These are phyloP conservation scores for Etheostoma spectabile DNA, from an alignment of 2,113 vertebrate genomes.

Conservation along the genomic window DNA sequence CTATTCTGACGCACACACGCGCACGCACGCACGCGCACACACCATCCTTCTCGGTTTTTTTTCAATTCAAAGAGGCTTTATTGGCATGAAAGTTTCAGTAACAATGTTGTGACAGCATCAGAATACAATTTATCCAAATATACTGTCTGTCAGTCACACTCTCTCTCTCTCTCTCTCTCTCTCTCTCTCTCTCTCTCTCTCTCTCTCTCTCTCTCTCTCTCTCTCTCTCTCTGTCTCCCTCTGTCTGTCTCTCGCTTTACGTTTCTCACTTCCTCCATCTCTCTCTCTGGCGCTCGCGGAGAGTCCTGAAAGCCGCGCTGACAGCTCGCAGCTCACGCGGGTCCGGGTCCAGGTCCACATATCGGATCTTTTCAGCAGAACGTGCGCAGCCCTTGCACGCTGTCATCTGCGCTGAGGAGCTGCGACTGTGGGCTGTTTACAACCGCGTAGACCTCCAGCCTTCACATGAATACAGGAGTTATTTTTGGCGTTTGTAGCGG, in stretches of 20 bases:
- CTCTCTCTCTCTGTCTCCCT: conserved; percentile 12
- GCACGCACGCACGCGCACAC: not conserved
- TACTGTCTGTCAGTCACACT: not conserved
- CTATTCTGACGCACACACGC: not conserved
- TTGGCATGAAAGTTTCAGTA: too few species aligned
- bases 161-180: conserved; percentile 8
- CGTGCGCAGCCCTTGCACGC: conserved; percentile 28
- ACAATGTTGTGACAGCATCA: too few species aligned
- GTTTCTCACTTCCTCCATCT: not conserved
- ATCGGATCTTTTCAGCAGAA: not conserved
- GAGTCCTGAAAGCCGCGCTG: conserved; percentile 5
- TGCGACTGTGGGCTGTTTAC: not conserved
- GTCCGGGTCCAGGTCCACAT: not conserved
- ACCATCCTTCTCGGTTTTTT: too few species aligned
- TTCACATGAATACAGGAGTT: not conserved
- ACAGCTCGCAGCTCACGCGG: conserved; percentile 45
- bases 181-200: not conserved
- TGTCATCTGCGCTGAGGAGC: not conserved
- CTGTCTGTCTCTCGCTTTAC: conserved; percentile 4
- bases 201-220: not conserved
- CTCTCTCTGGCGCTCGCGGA: not conserved
- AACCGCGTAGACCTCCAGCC: not conserved
- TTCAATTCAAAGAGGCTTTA: too few species aligned
- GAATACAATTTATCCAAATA: too few species aligned
- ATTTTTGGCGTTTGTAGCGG: not conserved